Evolutionary conservation across 2,797 vertebrate genomes (phyloP), one percentile per base, ranked within the genome.

Genomic region (Cossypha polioptera): DNA sequence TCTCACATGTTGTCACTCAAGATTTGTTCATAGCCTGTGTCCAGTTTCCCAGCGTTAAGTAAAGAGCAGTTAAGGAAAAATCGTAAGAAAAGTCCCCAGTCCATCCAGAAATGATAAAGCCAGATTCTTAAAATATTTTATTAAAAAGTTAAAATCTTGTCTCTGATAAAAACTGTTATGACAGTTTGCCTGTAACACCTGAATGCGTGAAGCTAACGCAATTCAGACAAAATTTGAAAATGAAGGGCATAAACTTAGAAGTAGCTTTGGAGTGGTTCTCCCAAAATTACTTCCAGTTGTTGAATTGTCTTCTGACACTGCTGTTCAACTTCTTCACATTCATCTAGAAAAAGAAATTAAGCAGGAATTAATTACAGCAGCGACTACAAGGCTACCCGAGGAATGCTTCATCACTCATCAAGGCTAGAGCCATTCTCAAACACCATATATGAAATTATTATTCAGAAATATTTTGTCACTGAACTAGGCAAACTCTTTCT

Each of bases 261-360:
- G 98, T 99, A 99, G 97, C 98, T 98, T 97, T 99, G 99, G 40
- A 99, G 98, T 0, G 99, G 98, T 94, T 99, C 99, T 93, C 99
- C 99, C 90, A 99, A 96, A 83, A 99, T 97, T 24, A 97, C 97
- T 96, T 99, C 99, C 96, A 99, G 98, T 79, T 99, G 98, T 75
- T 99, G 99, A 91, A 99, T 96, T 7, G 99, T 99, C 94, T 98
- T 99, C 97, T 99, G 99, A 54, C 99, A 99, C 88, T 99, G 99
- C 65, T 98, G 98, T 94, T 99, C 99, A 88, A 99, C 99, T 96
- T 99, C 99, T 96, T 99, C 99, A 94, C 98, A 99, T 74, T 99
- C 99, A 95, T 99, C 99, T 99, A 95, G 35, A 90, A 94, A 57
- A 90, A 63, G 76, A 81, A 65, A 61, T 11, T 5, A 85, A 55